Evolutionary conservation across 2,888 invertebrate genomes (phyloP).

Genomic region (Mycalesis mineus): DNA sequence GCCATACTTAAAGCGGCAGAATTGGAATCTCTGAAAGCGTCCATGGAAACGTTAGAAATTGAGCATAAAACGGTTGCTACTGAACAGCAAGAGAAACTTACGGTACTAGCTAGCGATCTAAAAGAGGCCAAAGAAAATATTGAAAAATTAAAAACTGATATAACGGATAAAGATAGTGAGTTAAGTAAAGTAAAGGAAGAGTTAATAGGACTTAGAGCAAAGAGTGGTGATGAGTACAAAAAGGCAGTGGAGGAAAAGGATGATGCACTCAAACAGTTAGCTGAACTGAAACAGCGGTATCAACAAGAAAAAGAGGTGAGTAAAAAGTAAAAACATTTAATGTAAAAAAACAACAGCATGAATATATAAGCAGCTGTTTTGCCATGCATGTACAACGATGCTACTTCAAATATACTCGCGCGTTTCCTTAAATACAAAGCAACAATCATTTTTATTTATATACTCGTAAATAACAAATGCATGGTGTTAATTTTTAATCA

Average conservation of each 20-base stretch:
- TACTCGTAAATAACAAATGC: too few relatives aligned
- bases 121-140: slow-evolving; percentile 60
- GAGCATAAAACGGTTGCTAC: slow-evolving; percentile 63
- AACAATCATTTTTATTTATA: too few relatives aligned
- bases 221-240: slow-evolving; percentile 63
- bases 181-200: slow-evolving; percentile 59
- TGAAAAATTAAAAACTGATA: slow-evolving; percentile 53
- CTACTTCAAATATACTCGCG: too few relatives aligned
- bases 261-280: slow-evolving; percentile 51
- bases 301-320: slow-evolving; percentile 69
- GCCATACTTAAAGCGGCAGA: slow-evolving; percentile 77
- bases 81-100: slow-evolving; percentile 62
- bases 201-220: slow-evolving; percentile 52
- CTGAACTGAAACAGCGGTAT: slow-evolving; percentile 51
- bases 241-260: slow-evolving; percentile 61
- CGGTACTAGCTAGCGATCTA: slow-evolving; percentile 51
- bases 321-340: slow-evolving; percentile 25
- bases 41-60: slow-evolving; percentile 64
- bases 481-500: too few relatives aligned
- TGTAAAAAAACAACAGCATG: slow-evolving; percentile 16
- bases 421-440: too few relatives aligned
- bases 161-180: slow-evolving; percentile 54
- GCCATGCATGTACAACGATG: too few relatives aligned
- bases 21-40: slow-evolving; percentile 62
- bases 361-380: background rate